phyloP scores from a whole-genome alignment of 2,113 vertebrate genomes.

The Crotalus viridis region DNA sequence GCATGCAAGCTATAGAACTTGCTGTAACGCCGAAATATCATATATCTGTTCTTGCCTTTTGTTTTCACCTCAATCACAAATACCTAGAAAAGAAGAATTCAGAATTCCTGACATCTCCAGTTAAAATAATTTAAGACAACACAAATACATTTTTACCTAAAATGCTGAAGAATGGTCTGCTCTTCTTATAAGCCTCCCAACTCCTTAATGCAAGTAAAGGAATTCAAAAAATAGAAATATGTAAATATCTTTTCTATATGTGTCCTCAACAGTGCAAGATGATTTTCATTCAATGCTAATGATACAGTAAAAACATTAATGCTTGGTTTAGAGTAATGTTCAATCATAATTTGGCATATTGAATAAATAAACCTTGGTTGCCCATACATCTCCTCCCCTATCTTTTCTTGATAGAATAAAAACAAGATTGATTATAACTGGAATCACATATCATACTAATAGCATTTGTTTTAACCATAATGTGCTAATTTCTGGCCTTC shows the following conservation, averaged over 20 bases:
- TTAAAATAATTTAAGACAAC: background rate
- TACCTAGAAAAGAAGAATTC: constrained; percentile 64
- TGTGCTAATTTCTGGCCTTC: background rate
- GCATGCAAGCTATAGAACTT: constrained; percentile 85
- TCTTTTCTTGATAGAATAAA: background rate
- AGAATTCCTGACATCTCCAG: background rate
- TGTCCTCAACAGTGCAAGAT: background rate
- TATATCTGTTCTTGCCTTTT: constrained; percentile 87
- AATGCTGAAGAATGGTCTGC: background rate
- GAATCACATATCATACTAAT: background rate
- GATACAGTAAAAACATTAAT: background rate
- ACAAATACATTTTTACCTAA: background rate
- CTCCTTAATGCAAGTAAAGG: background rate
- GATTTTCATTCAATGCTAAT: background rate
- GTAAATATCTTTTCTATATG: background rate
- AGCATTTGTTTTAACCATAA: background rate
- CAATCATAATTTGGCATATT: background rate
- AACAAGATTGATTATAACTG: background rate
- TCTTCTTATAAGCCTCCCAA: background rate
- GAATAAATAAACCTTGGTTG: background rate
- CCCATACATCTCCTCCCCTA: background rate
- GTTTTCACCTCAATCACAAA: constrained; percentile 95
- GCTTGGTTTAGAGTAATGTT: background rate
- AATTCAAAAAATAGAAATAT: background rate
- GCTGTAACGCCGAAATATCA: constrained; percentile 91